Base-by-base conservation (phyloP, 2,113 vertebrate species). In the Megaptera novaeangliae region DNA sequence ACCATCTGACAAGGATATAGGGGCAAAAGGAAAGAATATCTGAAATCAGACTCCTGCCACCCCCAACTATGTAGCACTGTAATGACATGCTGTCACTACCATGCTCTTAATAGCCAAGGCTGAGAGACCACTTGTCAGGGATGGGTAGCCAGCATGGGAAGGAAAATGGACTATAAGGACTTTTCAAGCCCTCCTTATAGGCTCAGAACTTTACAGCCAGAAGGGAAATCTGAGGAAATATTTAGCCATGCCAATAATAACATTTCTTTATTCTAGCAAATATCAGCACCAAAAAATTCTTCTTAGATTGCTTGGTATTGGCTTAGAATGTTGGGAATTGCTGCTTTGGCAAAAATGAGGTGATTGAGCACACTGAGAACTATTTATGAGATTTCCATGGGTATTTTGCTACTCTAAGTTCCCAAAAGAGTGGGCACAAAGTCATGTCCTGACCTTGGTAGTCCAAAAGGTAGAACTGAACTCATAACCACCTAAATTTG, bases 181-280 rank as follows among this genome's bases (percentile, higher is more conserved):
- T 82, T 80, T 89, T 52, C 1, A 21, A 31, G 4, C 68, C 36
- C 86, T 13, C 39, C 57, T 80, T 3, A 49, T 1, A 87, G 46
- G 75, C 27, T 92, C 21, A 89, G 15, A 68, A 82, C 29, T 39
- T 95, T 94, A 44, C 4, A 84, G 44, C 49, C 80, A 64, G 14
- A 88, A 39, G 15, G n/a, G 25, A 95, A 52, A 66, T 57, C 68
- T 74, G 55, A 93, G 36, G 8, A 74, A 95, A 31, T 49, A 31
- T 31, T 80, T 86, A 68, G 57, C 34, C 39, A 36, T 27, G 9
- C 14, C 39, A 66, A 41, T 21, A 57, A 36, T 66, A 95, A 88
- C 13, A 86, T 49, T 83, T 88, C 57, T 93, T 97, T 27, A 74
- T 52, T 87, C 68, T 44, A 94, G 44, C 13, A 78, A 87, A 69